Evolutionary conservation across 2,113 vertebrate genomes (phyloP).

Genomic region (Mirounga angustirostris): DNA sequence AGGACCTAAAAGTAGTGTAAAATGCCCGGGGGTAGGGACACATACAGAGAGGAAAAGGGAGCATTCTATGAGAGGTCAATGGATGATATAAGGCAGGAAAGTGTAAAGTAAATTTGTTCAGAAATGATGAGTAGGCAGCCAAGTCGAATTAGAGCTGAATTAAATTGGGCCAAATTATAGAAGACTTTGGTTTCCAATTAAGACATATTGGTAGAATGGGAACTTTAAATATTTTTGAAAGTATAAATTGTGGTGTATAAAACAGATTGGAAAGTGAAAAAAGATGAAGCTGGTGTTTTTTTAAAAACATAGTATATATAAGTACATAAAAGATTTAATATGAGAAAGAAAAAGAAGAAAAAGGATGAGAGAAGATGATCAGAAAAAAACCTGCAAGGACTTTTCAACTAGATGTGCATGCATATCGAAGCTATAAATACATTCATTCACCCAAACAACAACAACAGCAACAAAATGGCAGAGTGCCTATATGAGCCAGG

Average conservation of each 20-base stretch:
- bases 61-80: neutral
- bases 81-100: neutral
- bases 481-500: neutral
- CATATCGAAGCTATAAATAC: neutral
- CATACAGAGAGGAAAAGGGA: neutral
- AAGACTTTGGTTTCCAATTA: slow-evolving; percentile 4
- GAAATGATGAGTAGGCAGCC: neutral
- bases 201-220: neutral
- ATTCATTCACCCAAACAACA: neutral
- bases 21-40: neutral
- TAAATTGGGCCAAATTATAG: neutral
- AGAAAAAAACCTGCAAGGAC: neutral
- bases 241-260: neutral
- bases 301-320: neutral
- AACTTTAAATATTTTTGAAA: neutral
- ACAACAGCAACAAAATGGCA: neutral
- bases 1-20: neutral
- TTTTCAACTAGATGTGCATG: neutral
- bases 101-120: slow-evolving; percentile 30
- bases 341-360: neutral
- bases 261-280: slow-evolving; percentile 5
- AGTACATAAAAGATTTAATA: neutral
- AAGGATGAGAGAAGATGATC: neutral
- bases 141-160: slow-evolving; percentile 1
- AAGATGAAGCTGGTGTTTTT: neutral